phyloP scores from a whole-genome alignment of 53 echinoderm and acorn worm genomes.

The Henricia sp. region DNA sequence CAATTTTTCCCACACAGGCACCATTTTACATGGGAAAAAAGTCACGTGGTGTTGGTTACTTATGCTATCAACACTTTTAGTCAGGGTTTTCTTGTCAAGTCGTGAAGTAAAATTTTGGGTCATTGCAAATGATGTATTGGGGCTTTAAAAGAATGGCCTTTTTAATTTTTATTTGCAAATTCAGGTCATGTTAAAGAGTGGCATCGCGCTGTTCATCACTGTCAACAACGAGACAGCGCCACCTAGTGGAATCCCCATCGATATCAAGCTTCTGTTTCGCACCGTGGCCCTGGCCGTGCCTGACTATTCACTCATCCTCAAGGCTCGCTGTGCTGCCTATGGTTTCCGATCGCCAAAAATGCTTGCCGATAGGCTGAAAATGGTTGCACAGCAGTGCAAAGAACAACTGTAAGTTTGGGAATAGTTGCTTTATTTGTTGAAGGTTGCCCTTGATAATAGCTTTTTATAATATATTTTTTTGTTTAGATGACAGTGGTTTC shows the following conservation, averaged over 20 bases:
- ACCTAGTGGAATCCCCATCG: slow-evolving; percentile 67
- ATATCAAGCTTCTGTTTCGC: slow-evolving; percentile 95
- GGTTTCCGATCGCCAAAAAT: slow-evolving; percentile 93
- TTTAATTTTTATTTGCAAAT: too few relatives aligned
- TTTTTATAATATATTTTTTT: not conserved
- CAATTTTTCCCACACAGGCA: too few relatives aligned
- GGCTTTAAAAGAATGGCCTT: too few relatives aligned
- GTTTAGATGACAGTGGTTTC: too few relatives aligned
- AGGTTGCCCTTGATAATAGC: not conserved
- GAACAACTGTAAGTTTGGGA: slow-evolving; percentile 90
- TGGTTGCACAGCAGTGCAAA: slow-evolving; percentile 94
- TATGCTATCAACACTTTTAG: too few relatives aligned
- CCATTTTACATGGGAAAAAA: too few relatives aligned
- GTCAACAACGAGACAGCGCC: slow-evolving; percentile 78
- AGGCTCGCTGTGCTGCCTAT: slow-evolving; percentile 94
- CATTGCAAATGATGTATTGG: too few relatives aligned
- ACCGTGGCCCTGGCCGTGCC: slow-evolving; percentile 84
- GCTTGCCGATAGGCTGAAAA: slow-evolving; percentile 93
- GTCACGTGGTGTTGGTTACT: too few relatives aligned
- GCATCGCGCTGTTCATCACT: slow-evolving; percentile 93
- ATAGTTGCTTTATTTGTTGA: not conserved
- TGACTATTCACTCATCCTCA: slow-evolving; percentile 87
- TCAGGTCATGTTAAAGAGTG: slow-evolving; percentile 74
- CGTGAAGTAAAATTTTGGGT: too few relatives aligned
- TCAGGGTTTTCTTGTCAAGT: too few relatives aligned